Base-by-base conservation (phyloP, 2,888 invertebrate species). In the Polyommatus icarus region DNA sequence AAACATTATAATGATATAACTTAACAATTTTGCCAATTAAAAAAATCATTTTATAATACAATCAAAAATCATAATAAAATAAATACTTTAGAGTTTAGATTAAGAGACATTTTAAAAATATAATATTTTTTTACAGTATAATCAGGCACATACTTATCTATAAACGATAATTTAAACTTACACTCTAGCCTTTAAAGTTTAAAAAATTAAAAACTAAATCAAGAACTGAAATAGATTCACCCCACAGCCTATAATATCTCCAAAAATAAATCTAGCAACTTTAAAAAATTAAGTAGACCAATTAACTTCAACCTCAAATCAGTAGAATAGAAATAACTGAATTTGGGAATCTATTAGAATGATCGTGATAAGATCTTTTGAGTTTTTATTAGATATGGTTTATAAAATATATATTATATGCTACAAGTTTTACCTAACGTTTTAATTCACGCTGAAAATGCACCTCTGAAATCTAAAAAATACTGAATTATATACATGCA, bases 291-390 rank as follows among this genome's bases (percentile, higher is more conserved):
- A 8, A 67, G 67, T 29, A 29, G 20, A 5, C 8, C 8, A 20
- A 67, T 15, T 29, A 12, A 15, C 12, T 67, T 4, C 10, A 29
- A 67, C 10, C 12, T 12, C 24, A 67, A 24, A 67, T 24, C 29
- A 67, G 12, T 24, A 29, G 1, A 67, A 67, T n/a, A 20, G 20
- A 67, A 67, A 18, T 20, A 5, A 61, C 61, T 61, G 24, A 67
- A 29, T 12, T 24, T 61, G 24, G 10, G 29, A 5, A 12, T 67
- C 54, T 5, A 54, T 67, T 18, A 67, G 20, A 67, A 32, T 67
- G 67, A 67, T 67, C 67, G 67, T 67, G 67, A 67, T 32, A 6
- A 67, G 67, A 67, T 32, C 67, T 32, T 67, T 67, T 67, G 2
- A 20, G 20, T n/a, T 59, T 59, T 59, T 59, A 20, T 59, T 32